Conservation (phyloP, 1,140 invertebrate genomes). For the Colletes gigas region DNA sequence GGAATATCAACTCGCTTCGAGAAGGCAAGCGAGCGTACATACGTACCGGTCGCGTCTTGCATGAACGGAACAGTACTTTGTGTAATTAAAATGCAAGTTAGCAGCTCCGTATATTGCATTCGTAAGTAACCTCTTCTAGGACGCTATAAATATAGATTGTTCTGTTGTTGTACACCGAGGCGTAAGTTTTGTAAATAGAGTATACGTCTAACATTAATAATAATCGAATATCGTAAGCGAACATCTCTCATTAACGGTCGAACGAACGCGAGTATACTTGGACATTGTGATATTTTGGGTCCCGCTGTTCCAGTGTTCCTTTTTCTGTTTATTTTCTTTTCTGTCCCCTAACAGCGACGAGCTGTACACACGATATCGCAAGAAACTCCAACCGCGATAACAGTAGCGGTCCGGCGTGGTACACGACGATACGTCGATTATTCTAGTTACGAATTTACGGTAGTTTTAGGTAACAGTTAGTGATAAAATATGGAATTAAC, state of each 20-base stretch:
- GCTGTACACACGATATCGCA: slow-evolving; percentile 67
- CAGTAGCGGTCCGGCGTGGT: slow-evolving; percentile 37
- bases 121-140: slow-evolving; percentile 26
- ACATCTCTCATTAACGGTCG: slow-evolving; percentile 43
- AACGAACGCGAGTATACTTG: slow-evolving; percentile 73
- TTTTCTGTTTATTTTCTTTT: slow-evolving; percentile 49
- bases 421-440: slow-evolving; percentile 67
- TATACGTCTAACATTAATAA: slow-evolving; percentile 67
- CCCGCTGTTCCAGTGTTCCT: slow-evolving; percentile 51
- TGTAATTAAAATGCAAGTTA: slow-evolving; percentile 35
- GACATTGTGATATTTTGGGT: slow-evolving; percentile 75
- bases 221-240: slow-evolving; percentile 53
- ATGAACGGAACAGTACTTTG: slow-evolving; percentile 20
- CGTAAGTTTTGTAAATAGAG: slow-evolving; percentile 75
- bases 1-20: neutral
- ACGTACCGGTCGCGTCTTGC: neutral
- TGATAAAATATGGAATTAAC: slow-evolving; percentile 63
- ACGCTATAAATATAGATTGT: slow-evolving; percentile 59
- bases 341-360: slow-evolving; percentile 34
- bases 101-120: slow-evolving; percentile 45
- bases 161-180: slow-evolving; percentile 65
- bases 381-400: slow-evolving; percentile 32
- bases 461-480: slow-evolving; percentile 70
- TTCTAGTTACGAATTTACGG: slow-evolving; percentile 80
- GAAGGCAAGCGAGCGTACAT: neutral